Evolutionary conservation across 2,888 invertebrate genomes (phyloP).

Genomic region (Andrena flavipes): DNA sequence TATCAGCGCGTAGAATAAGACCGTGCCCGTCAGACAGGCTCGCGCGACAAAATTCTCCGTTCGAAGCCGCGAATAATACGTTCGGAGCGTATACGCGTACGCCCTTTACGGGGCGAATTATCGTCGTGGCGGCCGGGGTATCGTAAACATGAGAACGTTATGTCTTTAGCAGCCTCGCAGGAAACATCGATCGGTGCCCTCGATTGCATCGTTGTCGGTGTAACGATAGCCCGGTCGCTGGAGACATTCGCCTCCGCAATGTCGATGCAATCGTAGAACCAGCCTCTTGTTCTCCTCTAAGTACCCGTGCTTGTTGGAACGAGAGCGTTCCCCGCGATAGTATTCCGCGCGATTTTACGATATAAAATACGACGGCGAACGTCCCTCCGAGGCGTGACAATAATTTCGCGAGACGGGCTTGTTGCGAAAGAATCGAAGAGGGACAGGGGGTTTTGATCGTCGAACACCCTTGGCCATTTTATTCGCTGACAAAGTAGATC

Average conservation of each 20-base stretch:
- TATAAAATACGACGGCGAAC: constrained; percentile 48
- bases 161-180: constrained; percentile 64
- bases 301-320: constrained; percentile 37
- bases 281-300: constrained; percentile 59
- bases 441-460: not conserved
- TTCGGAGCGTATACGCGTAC: constrained; percentile 30
- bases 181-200: constrained; percentile 66
- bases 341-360: constrained; percentile 49
- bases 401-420: not conserved
- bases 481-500: not conserved
- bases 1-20: constrained; percentile 39
- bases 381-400: constrained; percentile 24
- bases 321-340: constrained; percentile 48
- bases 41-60: constrained; percentile 37
- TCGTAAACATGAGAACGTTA: constrained; percentile 68
- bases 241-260: constrained; percentile 66
- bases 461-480: constrained; percentile 3
- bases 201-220: constrained; percentile 57
- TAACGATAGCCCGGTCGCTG: constrained; percentile 53
- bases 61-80: constrained; percentile 44
- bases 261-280: constrained; percentile 63
- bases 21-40: constrained; percentile 19
- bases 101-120: constrained; percentile 62
- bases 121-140: constrained; percentile 47
- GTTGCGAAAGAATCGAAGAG: not conserved